Percentiles rank a stretch among this genome's conserved stretches.
phyloP scores from a whole-genome alignment of 2,797 vertebrate species.

The Lepilemur ruficaudatus region DNA sequence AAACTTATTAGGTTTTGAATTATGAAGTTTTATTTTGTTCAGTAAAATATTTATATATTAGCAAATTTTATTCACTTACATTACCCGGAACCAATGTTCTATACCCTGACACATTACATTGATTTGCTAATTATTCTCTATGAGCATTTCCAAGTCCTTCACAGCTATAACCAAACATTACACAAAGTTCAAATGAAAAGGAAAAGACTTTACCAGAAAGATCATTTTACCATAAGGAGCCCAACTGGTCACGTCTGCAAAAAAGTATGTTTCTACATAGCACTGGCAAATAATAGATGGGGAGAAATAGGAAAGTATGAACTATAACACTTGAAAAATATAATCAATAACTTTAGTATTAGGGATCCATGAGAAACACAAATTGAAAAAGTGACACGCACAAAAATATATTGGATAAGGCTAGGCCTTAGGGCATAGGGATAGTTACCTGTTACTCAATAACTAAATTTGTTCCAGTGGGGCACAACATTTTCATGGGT shows the following conservation, averaged over 20 bases:
- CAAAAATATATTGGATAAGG: neutral
- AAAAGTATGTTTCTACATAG: neutral
- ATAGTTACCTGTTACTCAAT: neutral
- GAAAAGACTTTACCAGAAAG: neutral
- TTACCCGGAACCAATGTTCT: neutral
- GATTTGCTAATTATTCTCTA: neutral
- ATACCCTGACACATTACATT: neutral
- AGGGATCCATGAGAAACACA: neutral
- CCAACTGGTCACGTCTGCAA: neutral
- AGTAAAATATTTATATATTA: neutral
- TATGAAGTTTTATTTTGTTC: conserved; percentile 8
- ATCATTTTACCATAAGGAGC: neutral
- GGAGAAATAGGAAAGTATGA: neutral
- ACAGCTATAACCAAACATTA: neutral
- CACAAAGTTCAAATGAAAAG: neutral
- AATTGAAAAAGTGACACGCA: neutral
- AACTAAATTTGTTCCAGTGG: neutral
- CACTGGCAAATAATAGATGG: neutral
- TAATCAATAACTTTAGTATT: neutral
- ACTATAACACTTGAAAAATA: neutral
- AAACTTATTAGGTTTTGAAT: neutral
- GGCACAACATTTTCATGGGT: neutral
- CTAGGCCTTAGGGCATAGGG: neutral
- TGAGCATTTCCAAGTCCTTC: neutral
- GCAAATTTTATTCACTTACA: neutral